Conservation (phyloP, 2,797 vertebrate species). For the Pteropus rufus region DNA sequence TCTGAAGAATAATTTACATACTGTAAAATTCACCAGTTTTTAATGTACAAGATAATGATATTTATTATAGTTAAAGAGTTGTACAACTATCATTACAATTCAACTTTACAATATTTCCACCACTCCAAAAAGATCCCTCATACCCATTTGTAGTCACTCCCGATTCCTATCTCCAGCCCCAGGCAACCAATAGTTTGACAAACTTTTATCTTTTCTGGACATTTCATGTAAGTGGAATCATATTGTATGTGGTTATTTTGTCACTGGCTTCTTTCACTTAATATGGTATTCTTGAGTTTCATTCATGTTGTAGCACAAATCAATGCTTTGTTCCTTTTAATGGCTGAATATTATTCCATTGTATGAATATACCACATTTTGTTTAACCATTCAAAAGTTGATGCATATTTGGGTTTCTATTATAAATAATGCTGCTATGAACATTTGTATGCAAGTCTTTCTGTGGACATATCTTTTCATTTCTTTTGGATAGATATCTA, state of each 20-base stretch:
- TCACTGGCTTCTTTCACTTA: not conserved
- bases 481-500: not conserved
- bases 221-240: not conserved
- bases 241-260: not conserved
- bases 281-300: not conserved
- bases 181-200: not conserved
- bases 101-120: conserved; percentile 36
- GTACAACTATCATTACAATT: not conserved
- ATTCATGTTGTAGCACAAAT: not conserved
- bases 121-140: not conserved
- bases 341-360: not conserved
- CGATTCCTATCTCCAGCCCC: not conserved
- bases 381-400: conserved; percentile 4
- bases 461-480: not conserved
- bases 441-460: not conserved
- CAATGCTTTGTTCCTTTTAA: not conserved
- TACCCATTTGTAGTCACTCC: not conserved
- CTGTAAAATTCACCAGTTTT: not conserved
- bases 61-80: not conserved
- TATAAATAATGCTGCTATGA: conserved; percentile 24
- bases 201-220: not conserved
- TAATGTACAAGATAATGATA: not conserved
- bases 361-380: not conserved
- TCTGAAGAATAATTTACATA: not conserved
- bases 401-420: not conserved